Evolutionary conservation across 2,797 vertebrate species (phyloP), one percentile per base, ranked within the genome.

Genomic region (Artibeus jamaicensis): DNA sequence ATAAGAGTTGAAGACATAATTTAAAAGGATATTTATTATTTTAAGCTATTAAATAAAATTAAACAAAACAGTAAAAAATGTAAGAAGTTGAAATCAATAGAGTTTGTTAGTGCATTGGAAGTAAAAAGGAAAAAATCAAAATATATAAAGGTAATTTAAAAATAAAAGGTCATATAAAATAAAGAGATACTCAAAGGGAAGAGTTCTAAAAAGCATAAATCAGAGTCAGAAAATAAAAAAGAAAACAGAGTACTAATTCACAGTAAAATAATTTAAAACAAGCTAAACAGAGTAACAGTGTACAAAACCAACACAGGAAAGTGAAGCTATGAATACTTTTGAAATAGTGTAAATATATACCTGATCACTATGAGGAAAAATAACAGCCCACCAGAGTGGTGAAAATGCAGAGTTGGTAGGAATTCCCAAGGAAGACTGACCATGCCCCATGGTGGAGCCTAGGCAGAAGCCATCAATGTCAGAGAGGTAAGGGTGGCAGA

Each of bases 211-310:
- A 82, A 39, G n/a, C 21, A 57, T 46, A 57, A 76, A 87, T 48
- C 11, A 91, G 16, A 81, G 4, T 44, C 24, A 67, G 37, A 74
- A 62, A 94, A 70, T 24, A 77, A 37, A 78, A 93, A 88, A 59
- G 12, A 82, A 91, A 81, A 89, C 24, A 37, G 11, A 44, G 8
- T 70, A 21, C 29, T 83, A 79, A 79, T 53, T 68, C 32, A 73
- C 19, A 92, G 76, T 87, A 86, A 86, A 93, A 59, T 53, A 76
- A 93, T 88, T 82, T 68, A 39, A 94, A 86, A 48, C 26, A 79
- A n/a, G 37, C 48, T 95, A 68, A 90, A 55, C 9, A 76, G 21
- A 76, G 18, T 59, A 55, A 93, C 37, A 82, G 9, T 39, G 22
- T 39, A 76, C 32, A 71, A 37, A 93, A 71, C 12, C 18, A 94